Percentiles rank a stretch among this genome's conserved stretches.
Evolutionary conservation across 1,140 invertebrate species (phyloP).

Genomic region (Lepidurus couesii): DNA sequence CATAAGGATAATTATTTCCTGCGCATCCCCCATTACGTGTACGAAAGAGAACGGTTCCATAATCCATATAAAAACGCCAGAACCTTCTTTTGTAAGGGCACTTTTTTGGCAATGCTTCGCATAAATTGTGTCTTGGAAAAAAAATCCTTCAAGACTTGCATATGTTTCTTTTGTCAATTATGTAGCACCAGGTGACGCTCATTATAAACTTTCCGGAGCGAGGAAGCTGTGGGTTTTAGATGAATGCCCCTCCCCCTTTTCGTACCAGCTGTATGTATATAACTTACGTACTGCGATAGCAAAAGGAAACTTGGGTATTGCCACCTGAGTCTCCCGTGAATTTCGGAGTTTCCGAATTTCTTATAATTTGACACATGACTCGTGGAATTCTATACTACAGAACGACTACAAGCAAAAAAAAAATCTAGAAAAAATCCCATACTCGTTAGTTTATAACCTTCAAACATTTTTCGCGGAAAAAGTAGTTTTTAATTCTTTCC

Average conservation of each 20-base stretch:
- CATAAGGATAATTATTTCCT: too few relatives aligned
- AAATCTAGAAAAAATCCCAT: too few relatives aligned
- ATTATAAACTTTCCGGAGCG: background rate
- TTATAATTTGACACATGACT: background rate
- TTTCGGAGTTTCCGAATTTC: background rate
- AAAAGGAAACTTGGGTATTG: background rate
- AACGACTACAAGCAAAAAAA: too few relatives aligned
- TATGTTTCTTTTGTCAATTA: background rate
- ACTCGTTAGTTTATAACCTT: too few relatives aligned
- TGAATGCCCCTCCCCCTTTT: background rate
- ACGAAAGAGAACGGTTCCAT: too few relatives aligned
- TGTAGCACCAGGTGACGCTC: background rate
- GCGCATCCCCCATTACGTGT: too few relatives aligned
- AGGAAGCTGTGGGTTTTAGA: background rate
- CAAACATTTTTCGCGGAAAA: too few relatives aligned
- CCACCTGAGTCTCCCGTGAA: background rate
- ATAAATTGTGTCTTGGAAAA: too few relatives aligned
- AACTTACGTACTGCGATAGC: background rate
- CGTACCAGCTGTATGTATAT: conserved; percentile 1
- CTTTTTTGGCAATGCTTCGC: too few relatives aligned
- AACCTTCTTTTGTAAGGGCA: too few relatives aligned
- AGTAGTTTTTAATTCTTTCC: too few relatives aligned
- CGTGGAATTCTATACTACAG: background rate
- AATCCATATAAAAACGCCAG: too few relatives aligned
- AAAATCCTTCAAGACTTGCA: background rate